Base-by-base conservation (phyloP, 2,113 vertebrate species). In the Numenius arquata region DNA sequence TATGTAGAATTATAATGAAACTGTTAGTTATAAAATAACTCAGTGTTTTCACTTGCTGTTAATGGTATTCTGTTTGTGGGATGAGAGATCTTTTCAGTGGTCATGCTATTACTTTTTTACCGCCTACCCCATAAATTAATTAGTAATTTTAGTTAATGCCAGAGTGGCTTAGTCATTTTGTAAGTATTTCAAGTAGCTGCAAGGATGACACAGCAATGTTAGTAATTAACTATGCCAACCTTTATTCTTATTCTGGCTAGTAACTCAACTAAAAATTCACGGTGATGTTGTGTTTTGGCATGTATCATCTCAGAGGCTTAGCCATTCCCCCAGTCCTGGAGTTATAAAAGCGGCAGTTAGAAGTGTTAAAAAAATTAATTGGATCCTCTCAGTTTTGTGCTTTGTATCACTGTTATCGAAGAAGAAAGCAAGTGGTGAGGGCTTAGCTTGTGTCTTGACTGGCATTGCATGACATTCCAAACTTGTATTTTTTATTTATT, bases 121-220 rank as follows among this genome's bases (percentile, higher is more conserved):
- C 29, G 56, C 25, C 20, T 88, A 77, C 19, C 11, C 88, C 55
- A 92, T 86, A 81, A 94, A 96, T 82, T 89, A 96, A 93, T 97
- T 79, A 93, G 77, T 82, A 91, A 93, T 94, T 96, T 95, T 62
- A 90, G 55, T 88, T 76, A 89, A 73, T 85, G 59, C 48, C n/a
- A 72, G 22, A 74, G 10, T 40, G 47, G 45, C 91, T 94, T 89
- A 89, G 84, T 96, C 4, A 95, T 85, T 89, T 76, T 86, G 13
- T 74, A 92, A 85, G 26, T 72, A 91, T 89, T 95, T 83, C 27
- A 56, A 91, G 50, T 74, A 25, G 7, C 55, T 94, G 71, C 58
- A 83, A 77, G 47, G 85, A 93, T 95, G 95, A 96, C 73, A 89
- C 66, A 94, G 90, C 70, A 88, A 50, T 5, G 30, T 95, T 89